Conservation (phyloP, 2,888 invertebrate genomes). For the Drosophila pseudotalamancana region DNA sequence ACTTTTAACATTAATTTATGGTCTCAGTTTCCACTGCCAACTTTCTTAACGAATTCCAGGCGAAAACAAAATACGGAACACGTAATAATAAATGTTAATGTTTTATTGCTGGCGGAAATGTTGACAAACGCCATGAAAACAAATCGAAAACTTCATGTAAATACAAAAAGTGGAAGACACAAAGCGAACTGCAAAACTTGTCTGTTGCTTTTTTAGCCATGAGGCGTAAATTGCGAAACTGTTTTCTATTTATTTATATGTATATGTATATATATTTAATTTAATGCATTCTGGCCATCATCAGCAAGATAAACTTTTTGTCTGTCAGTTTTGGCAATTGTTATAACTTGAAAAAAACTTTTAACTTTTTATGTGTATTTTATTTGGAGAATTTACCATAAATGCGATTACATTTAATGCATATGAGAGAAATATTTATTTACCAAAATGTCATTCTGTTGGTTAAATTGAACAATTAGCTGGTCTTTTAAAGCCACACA, state of each 20-base stretch:
- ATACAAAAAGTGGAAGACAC: constrained; percentile 39
- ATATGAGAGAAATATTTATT: constrained; percentile 4
- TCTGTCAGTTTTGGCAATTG: constrained; percentile 47
- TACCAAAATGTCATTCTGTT: constrained; percentile 17
- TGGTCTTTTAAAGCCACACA: constrained; percentile 31
- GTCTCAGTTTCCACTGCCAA: no score
- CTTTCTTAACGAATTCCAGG: background rate
- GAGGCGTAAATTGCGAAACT: constrained; percentile 30
- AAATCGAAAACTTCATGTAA: constrained; percentile 72
- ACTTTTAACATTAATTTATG: no score
- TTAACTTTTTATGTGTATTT: constrained; percentile 11
- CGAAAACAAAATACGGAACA: constrained; percentile 20
- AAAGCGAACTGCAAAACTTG: constrained; percentile 42
- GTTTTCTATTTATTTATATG: constrained; percentile 51
- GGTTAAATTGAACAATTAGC: background rate
- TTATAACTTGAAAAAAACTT: constrained; percentile 56
- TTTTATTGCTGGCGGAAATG: constrained; percentile 54
- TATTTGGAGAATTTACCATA: constrained; percentile 27
- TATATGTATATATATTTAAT: constrained; percentile 51
- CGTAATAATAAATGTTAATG: constrained; percentile 14
- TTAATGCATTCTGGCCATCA: constrained; percentile 64
- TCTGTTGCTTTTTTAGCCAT: constrained; percentile 39
- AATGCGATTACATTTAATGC: constrained; percentile 27
- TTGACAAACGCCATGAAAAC: constrained; percentile 71
- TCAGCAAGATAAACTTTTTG: constrained; percentile 49